Conservation (phyloP, 2,797 vertebrate genomes). For the Anguilla megastoma region DNA sequence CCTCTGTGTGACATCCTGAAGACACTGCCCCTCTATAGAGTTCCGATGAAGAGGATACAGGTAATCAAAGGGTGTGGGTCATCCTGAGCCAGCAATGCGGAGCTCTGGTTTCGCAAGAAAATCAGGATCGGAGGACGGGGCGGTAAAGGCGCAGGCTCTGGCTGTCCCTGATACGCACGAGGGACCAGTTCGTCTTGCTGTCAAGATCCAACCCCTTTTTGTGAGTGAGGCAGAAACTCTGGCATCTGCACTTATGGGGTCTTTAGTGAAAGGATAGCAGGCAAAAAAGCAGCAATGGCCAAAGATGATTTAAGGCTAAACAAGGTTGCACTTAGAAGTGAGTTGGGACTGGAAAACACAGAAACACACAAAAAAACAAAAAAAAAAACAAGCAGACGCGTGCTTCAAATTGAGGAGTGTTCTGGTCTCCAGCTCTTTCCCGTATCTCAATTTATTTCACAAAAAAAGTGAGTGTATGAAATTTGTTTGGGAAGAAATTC, state of each 20-base stretch:
- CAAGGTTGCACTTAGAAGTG: background rate
- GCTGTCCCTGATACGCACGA: background rate
- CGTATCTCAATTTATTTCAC: no score
- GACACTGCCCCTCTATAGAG: background rate
- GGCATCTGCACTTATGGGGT: background rate
- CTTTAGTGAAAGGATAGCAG: background rate
- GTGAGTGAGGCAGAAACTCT: background rate
- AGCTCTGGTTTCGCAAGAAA: background rate
- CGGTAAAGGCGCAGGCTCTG: background rate
- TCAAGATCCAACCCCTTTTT: background rate
- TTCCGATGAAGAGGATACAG: background rate
- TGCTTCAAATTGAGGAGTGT: background rate
- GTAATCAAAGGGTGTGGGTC: background rate
- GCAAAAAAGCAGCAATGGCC: background rate
- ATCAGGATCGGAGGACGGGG: background rate
- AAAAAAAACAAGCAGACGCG: slow-evolving; percentile 32
- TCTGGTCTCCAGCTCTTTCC: no score
- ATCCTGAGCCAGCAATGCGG: background rate
- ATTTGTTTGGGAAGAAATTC: background rate
- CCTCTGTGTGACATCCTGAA: background rate
- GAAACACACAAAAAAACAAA: background rate
- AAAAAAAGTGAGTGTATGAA: no score
- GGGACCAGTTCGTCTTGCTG: background rate
- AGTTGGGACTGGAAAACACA: background rate
- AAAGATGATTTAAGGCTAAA: background rate